Base-by-base conservation (phyloP, 2,888 invertebrate genomes). In the Acleris literana region DNA sequence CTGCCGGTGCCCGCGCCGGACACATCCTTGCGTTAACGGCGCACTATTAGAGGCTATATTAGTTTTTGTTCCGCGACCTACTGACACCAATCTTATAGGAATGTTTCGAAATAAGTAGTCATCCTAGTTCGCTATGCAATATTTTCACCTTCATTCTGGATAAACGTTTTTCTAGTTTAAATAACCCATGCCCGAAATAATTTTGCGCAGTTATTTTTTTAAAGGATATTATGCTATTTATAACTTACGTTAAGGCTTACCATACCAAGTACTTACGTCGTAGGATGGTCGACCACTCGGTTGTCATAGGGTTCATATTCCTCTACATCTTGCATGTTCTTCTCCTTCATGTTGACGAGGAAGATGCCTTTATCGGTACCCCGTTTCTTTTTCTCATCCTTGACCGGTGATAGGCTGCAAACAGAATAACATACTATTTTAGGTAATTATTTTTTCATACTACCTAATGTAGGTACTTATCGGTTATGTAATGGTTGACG, bases 241-340 rank as follows among this genome's bases (percentile, higher is more conserved):
- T 33, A 9, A 9, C 33, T 33, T 11, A 25, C 7, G 25, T 7
- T 25, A 25, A 25, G 25, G 25, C 6, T n/a, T 25, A 25, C 9
- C 9, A 7, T 9, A 22, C 5, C 39, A 33, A 11, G n/a, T 60
- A 94, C 96, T 95, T 84, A 96, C 96, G 95, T 95, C 29, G 96
- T 96, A 1, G 96, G 96, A 81, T 95, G 95, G 52, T 94, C 93
- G 25, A 96, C 95, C 1, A 93, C 93, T 74, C 95, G 88, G 80
- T 95, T 94, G 63, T 94, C 89, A 75, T 95, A 95, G 0, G 96
- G 96, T 72, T 96, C 94, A 74, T 96, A 96, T 66, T 94, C 94
- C 56, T 93, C 93, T 17, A 90, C 92, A 46, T 92, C 87, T 52
- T 87, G 89, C 46, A 92, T 76, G 68, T 93, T 89, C 71, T 93